A percentile compares a stretch with the other conserved stretches of the same genome.
Evolutionary conservation across 1,140 invertebrate species (phyloP).

Genomic region (Drosophila athabasca): DNA sequence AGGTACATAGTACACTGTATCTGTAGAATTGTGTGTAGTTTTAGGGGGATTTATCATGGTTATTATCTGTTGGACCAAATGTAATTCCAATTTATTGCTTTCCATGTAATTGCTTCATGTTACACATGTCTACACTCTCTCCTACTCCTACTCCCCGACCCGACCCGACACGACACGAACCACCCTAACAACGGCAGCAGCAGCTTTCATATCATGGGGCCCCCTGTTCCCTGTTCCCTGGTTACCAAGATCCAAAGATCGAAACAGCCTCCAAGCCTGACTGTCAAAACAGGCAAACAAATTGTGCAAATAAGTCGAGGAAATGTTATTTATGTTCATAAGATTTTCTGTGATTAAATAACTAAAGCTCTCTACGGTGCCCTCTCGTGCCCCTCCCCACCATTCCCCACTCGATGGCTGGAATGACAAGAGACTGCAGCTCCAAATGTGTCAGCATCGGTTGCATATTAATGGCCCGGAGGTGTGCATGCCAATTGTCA

Average conservation of each 20-base stretch:
- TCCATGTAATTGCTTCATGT: too few relatives aligned
- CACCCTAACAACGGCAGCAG: too few relatives aligned
- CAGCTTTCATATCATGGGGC: too few relatives aligned
- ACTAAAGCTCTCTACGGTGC: conserved; percentile 26
- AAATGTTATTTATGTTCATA: conserved; percentile 73
- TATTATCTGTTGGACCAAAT: background rate
- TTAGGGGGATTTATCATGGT: too few relatives aligned
- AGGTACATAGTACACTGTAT: too few relatives aligned
- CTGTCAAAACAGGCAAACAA: conserved; percentile 80
- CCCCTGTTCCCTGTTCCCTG: too few relatives aligned
- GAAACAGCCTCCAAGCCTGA: conserved; percentile 56
- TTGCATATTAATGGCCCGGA: conserved; percentile 75
- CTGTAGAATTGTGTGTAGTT: background rate
- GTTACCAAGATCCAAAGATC: background rate
- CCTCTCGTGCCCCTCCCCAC: conserved; percentile 8
- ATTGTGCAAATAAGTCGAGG: conserved; percentile 78
- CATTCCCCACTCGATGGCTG: conserved; percentile 37
- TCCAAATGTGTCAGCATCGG: conserved; percentile 64
- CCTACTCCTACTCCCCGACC: too few relatives aligned
- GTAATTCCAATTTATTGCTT: too few relatives aligned
- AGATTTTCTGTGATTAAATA: conserved; percentile 73
- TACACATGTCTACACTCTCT: too few relatives aligned
- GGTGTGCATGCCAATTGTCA: conserved; percentile 82
- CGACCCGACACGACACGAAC: too few relatives aligned
- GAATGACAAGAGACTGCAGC: conserved; percentile 53